These are phyloP conservation scores for Agonopterix heracliana DNA, from an alignment of 2,888 invertebrate species.

Conservation along the genomic window DNA sequence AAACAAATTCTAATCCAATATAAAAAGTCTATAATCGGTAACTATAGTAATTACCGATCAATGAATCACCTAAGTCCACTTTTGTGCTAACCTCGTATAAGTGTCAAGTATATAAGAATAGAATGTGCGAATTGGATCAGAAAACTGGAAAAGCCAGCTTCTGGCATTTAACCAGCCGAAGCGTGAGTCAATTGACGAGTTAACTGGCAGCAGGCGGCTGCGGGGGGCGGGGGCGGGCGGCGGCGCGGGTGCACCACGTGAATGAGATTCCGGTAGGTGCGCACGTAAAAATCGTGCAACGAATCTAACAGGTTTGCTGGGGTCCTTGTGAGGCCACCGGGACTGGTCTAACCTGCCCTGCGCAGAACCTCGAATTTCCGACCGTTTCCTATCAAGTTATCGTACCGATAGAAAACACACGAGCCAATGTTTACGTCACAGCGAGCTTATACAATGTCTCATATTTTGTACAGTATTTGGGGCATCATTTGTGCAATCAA, in stretches of 20 bases:
- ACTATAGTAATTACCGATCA: too few species aligned
- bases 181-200: constrained; percentile 74
- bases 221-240: constrained; percentile 33
- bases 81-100: too few species aligned
- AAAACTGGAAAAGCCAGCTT: constrained; percentile 74
- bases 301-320: constrained; percentile 76
- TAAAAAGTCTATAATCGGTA: too few species aligned
- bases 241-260: constrained; percentile 62
- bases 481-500: constrained; percentile 30
- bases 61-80: too few species aligned
- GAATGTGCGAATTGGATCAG: constrained; percentile 66
- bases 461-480: constrained; percentile 14
- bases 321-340: constrained; percentile 75
- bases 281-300: constrained; percentile 77
- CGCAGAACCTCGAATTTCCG: constrained; percentile 70
- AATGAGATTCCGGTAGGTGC: constrained; percentile 76
- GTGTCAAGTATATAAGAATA: constrained; percentile 31
- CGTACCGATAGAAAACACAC: constrained; percentile 43
- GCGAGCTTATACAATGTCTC: constrained; percentile 19
- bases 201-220: constrained; percentile 59
- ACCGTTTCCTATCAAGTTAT: constrained; percentile 63
- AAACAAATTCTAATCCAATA: too few species aligned
- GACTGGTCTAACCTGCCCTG: constrained; percentile 77
- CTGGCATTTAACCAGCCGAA: constrained; percentile 67
- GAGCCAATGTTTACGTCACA: constrained; percentile 37